phyloP scores from a whole-genome alignment of 2,797 vertebrate genomes.

The Microcaecilia unicolor region DNA sequence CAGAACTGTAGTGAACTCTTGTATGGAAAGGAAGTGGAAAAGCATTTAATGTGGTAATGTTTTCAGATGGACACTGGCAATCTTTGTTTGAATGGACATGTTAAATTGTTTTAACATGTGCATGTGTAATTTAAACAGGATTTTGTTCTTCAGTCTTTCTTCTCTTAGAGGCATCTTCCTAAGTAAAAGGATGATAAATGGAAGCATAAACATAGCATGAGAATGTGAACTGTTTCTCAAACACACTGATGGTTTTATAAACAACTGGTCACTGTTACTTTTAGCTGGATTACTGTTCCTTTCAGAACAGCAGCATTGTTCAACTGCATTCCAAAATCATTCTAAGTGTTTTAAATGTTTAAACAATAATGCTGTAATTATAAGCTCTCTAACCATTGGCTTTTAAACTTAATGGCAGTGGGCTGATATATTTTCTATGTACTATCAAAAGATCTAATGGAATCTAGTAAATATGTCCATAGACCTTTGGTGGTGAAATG shows the following conservation, averaged over 20 bases:
- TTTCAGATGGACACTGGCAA: slow-evolving; percentile 48
- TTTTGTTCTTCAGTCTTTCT: slow-evolving; percentile 46
- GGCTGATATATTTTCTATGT: slow-evolving; percentile 18
- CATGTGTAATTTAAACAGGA: slow-evolving; percentile 57
- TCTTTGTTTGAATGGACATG: slow-evolving; percentile 47
- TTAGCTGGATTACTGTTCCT: slow-evolving; percentile 41
- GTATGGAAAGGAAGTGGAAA: slow-evolving; percentile 21
- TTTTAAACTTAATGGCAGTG: slow-evolving; percentile 30
- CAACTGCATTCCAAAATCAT: slow-evolving; percentile 38
- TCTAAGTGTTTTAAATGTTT: slow-evolving; percentile 54
- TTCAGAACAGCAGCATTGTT: slow-evolving; percentile 36
- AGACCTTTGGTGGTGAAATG: slow-evolving; percentile 1
- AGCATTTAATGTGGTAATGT: slow-evolving; percentile 50
- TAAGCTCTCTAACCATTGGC: slow-evolving; percentile 34
- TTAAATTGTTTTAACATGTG: slow-evolving; percentile 56
- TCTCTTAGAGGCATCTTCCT: slow-evolving; percentile 53
- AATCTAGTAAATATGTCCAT: slow-evolving; percentile 3
- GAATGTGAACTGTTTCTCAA: slow-evolving; percentile 62
- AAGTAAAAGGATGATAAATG: slow-evolving; percentile 58
- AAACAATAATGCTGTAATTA: slow-evolving; percentile 40
- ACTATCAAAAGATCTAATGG: slow-evolving; percentile 17
- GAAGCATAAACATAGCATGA: slow-evolving; percentile 57
- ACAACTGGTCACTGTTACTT: slow-evolving; percentile 59
- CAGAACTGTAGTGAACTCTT: slow-evolving; percentile 14
- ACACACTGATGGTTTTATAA: slow-evolving; percentile 61